Evolutionary conservation across 2,113 vertebrate species (phyloP).

Genomic region (Corythornis madagascariensis): DNA sequence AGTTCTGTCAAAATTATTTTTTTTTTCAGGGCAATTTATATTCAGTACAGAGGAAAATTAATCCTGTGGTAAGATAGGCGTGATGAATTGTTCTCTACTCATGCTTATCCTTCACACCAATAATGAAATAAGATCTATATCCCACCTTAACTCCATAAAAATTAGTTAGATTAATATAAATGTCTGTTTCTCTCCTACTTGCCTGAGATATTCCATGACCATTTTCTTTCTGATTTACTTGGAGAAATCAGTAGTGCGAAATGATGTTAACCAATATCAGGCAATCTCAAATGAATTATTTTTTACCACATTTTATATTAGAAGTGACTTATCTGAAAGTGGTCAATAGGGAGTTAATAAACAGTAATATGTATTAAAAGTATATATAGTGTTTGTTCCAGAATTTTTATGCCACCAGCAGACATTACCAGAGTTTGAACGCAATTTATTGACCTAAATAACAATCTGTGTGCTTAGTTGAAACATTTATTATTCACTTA

Average conservation of each 20-base stretch:
- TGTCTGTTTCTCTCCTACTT: slow-evolving; percentile 3
- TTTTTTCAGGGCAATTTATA: slow-evolving; percentile 51
- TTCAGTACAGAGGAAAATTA: slow-evolving; percentile 53
- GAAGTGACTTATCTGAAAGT: not conserved
- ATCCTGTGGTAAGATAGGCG: slow-evolving; percentile 3
- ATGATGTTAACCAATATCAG: not conserved
- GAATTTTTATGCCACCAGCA: not conserved
- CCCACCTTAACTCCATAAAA: slow-evolving; percentile 14
- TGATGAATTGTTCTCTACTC: slow-evolving; percentile 49
- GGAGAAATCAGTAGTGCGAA: not conserved
- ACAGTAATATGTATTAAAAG: not conserved
- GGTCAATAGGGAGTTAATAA: not conserved
- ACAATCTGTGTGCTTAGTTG: slow-evolving; percentile 52
- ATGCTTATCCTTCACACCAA: not conserved
- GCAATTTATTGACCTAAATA: slow-evolving; percentile 45
- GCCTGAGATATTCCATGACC: not conserved
- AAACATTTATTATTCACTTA: slow-evolving; percentile 29
- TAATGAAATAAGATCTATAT: slow-evolving; percentile 20
- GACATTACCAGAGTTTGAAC: not conserved
- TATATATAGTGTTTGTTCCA: not conserved
- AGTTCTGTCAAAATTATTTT: slow-evolving; percentile 23
- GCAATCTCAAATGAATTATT: not conserved
- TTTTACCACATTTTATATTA: not conserved
- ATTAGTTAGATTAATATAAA: slow-evolving; percentile 39
- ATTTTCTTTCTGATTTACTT: slow-evolving; percentile 17